Evolutionary conservation across 2,797 vertebrate genomes (phyloP), one percentile per base, ranked within the genome.

Genomic region (Morus bassanus): DNA sequence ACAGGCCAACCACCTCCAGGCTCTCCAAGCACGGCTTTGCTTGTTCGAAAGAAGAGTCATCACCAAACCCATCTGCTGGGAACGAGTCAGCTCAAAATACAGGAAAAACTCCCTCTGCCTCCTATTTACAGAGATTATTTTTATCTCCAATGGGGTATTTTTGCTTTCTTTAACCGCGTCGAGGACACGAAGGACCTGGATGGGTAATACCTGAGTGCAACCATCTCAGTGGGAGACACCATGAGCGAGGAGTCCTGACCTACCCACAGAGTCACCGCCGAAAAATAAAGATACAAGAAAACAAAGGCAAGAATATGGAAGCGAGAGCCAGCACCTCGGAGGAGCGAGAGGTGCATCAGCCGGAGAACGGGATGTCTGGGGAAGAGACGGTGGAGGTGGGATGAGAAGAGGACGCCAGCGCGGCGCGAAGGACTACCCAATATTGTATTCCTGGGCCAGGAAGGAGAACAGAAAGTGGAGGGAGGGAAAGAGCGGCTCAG

Each of bases 391-490:
- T 3, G 10, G 54, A 67, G 85, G 27, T 33, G 37, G 33, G 43
- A 73, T 18, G 24, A 64, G 48, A 72, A 22, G 13, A 37, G 10
- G 57, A 69, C 37, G 73, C 7, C 14, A 41, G 91, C 18, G 21
- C 0, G 0, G 27, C 15, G 43, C 7, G 28, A 68, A 92, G 54
- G 30, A 59, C 73, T 54, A 54, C 6, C 4, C n/a, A 64, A 11
- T 10, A 39, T 0, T 43, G 39, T 24, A n/a, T 18, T 85, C 31
- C 91, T 96, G 94, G 85, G 93, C 88, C 96, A 97, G 95, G 95
- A 98, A 98, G 97, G 93, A 97, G 96, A 97, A 96, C 80, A 96
- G 97, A 96, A 95, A 97, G 88, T 50, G 69, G 43, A 93, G 85
- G 89, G 96, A 95, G 97, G 97, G 94, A 96, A 97, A 95, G 93